Evolutionary conservation across 2,797 vertebrate genomes (phyloP), one percentile per base, ranked within the genome.

Genomic region (Melopsittacus undulatus): DNA sequence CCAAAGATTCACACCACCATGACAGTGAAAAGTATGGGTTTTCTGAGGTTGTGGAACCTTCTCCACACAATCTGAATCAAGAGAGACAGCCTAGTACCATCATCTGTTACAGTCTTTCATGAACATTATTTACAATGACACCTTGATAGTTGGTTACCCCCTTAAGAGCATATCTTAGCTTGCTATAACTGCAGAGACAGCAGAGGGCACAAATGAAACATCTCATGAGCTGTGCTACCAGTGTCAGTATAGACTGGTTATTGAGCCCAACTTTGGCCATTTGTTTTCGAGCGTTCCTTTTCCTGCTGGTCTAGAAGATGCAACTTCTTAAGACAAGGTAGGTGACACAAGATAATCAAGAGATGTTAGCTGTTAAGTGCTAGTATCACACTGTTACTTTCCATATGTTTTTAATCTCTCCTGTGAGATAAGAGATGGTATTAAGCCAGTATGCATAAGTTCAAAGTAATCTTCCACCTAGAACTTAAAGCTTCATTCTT

Each of bases 201-300:
- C 1, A 10, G 42, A 56, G 15, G 52, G 23, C 10, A 38, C 1
- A 52, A 18, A 42, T 8, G 51, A 62, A 43, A 61, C 13, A 5
- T 18, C 30, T 69, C 30, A 18, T 5, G n/a, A 83, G 14, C 20
- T 75, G 19, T 26, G 20, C n/a, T 45, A 7, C n/a, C 40, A 46
- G 24, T 38, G 27, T n/a, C 42, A 36, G 18, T 23, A 27, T 0
- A 67, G 24, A 43, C 22, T 57, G 0, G 0, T 18, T 51, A 56
- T 1, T 42, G 29, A 67, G 42, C 26, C 34, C 24, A 5, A 22
- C 12, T 46, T 19, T 6, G 21, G 22, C 13, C 30, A 14, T 27
- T 36, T 1, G 1, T 24, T 73, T 74, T 52, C 21, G 4, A 82
- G 34, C 21, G 68, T 84, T 51, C 38, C 68, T 21, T 45, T 84